phyloP scores from a whole-genome alignment of 2,113 vertebrate genomes.

The Phylloscopus trochilus region DNA sequence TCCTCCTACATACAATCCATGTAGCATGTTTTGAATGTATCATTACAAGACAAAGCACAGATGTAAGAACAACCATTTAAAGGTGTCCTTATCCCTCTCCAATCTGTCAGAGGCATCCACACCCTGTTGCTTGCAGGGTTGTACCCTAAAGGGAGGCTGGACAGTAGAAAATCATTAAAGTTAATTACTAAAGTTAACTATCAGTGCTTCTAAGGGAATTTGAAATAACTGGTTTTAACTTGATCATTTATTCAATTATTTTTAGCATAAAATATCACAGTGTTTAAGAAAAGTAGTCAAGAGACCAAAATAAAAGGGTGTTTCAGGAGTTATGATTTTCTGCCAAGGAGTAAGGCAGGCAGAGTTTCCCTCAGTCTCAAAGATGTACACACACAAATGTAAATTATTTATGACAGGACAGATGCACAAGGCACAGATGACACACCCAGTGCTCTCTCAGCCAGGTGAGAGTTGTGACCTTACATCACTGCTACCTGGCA shows the following conservation, averaged over 20 bases:
- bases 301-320: not conserved
- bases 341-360: not conserved
- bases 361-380: not conserved
- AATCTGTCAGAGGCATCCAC: not conserved
- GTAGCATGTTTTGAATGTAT: not conserved
- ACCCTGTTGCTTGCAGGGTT: accelerated
- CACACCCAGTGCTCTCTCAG: not conserved
- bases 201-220: not conserved
- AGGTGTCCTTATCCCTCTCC: not conserved
- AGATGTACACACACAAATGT: accelerated
- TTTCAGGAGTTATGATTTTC: not conserved
- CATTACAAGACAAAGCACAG: not conserved
- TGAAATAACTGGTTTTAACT: not conserved
- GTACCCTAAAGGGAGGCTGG: not conserved
- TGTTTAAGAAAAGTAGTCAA: not conserved
- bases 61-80: not conserved
- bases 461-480: not conserved
- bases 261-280: not conserved
- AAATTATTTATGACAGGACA: accelerated
- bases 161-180: not conserved
- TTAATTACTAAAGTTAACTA: not conserved
- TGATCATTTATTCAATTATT: not conserved
- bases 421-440: not conserved
- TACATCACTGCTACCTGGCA: not conserved
- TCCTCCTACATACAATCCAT: not conserved